A percentile compares a stretch with the other conserved stretches of the same genome.
phyloP scores from a whole-genome alignment of 2,888 invertebrate species.

The Tethea ocularis region DNA sequence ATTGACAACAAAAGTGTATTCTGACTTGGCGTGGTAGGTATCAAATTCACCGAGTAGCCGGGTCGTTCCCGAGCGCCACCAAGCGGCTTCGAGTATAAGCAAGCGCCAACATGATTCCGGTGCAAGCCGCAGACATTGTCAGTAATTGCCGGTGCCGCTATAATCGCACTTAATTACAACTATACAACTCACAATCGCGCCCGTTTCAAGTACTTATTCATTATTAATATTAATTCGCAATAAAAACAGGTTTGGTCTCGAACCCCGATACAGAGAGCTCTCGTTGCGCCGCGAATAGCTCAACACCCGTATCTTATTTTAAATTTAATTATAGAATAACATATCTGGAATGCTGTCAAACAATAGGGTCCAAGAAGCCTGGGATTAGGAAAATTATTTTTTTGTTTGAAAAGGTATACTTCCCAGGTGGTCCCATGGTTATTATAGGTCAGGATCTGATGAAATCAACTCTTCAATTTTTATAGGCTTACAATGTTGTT shows the following conservation, averaged over 20 bases:
- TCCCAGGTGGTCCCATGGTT: too few relatives aligned
- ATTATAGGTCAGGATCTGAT: too few relatives aligned
- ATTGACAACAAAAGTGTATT: background rate
- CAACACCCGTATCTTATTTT: constrained; percentile 46
- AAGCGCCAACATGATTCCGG: constrained; percentile 34
- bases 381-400: too few relatives aligned
- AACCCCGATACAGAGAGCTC: constrained; percentile 42
- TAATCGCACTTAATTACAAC: constrained; percentile 79
- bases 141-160: constrained; percentile 71
- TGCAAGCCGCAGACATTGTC: constrained; percentile 64
- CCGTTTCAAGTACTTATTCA: constrained; percentile 70
- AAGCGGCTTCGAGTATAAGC: constrained; percentile 17
- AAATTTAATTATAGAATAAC: constrained; percentile 48
- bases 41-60: background rate
- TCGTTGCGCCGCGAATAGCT: constrained; percentile 39
- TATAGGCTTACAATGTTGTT: too few relatives aligned
- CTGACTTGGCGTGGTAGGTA: background rate
- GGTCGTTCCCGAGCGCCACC: constrained; percentile 11
- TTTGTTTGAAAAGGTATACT: too few relatives aligned
- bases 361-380: too few relatives aligned
- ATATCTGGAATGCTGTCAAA: constrained; percentile 19
- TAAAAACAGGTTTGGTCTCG: constrained; percentile 69
- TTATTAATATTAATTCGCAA: constrained; percentile 78
- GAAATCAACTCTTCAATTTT: too few relatives aligned
- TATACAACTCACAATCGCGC: constrained; percentile 75